Evolutionary conservation across 2,113 vertebrate species (phyloP), one percentile per base, ranked within the genome.

Genomic region (Hippocampus zosterae): DNA sequence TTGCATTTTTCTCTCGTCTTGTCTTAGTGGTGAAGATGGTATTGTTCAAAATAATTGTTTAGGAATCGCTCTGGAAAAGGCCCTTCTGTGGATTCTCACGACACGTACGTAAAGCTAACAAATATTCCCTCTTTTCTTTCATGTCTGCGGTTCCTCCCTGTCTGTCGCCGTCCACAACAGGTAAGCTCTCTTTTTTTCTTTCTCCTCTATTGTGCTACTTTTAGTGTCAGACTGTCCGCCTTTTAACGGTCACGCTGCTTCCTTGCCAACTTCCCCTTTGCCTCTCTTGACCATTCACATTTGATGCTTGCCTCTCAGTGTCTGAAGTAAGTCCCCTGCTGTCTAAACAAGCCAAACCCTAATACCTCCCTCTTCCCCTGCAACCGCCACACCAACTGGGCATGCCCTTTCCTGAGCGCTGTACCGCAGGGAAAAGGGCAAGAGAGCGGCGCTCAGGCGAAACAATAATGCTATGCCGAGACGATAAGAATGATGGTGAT

Each of bases 381-480:
- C 33, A 37, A 37, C 9, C 21, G 21, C 62, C 68, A 59, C 70
- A n/a, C 84, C 33, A 59, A 75, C 78, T 74, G 79, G 55, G 75
- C 74, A 80, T 67, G 76, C 77, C 81, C 76, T 84, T 83, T 81
- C 72, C 76, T 72, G 70, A 69, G 72, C 77, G 33, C 76, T 71
- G 86, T 82, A 74, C 67, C 87, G 87, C 78, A 85, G 85, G 81
- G 86, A 78, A 87, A 89, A 89, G 89, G 87, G 85, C 88, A 90
- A 76, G 80, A 86, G 87, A 90, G 87, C 84, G 81, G 84, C 82
- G 70, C 84, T 84, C 84, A 88, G 81, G 83, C 85, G 82, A 88
- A 88, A 88, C 88, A 89, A 88, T 86, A 88, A 85, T 84, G 69
- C 86, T 56, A 73, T 61, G 72, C 84, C 81, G 88, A 86, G 85